Evolutionary conservation across 1,140 invertebrate species (phyloP).

Genomic region (Calycopis cecrops): DNA sequence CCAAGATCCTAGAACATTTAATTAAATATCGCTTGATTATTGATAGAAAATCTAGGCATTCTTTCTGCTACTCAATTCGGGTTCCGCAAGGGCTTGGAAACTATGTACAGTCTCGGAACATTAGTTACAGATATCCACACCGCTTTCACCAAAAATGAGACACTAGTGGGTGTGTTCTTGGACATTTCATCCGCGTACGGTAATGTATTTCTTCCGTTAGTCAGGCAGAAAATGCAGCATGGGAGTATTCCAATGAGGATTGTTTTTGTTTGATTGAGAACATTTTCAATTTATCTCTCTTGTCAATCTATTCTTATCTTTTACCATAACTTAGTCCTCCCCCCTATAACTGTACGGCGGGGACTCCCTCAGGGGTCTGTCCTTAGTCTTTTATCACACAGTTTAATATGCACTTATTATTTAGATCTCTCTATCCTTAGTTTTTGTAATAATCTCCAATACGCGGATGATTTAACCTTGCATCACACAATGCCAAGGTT

Average conservation of each 20-base stretch:
- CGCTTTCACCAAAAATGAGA: conserved; percentile 18
- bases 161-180: no score
- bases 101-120: conserved; percentile 26
- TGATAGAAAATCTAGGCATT: conserved; percentile 17
- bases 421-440: not conserved
- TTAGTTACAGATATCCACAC: conserved; percentile 25
- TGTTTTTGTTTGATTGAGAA: no score
- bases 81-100: conserved; percentile 22
- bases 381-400: no score
- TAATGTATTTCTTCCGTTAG: no score
- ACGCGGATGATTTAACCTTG: no score
- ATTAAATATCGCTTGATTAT: conserved; percentile 20
- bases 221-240: conserved; percentile 18
- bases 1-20: conserved; percentile 23
- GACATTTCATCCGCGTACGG: no score
- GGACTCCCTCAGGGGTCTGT: not conserved
- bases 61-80: no score
- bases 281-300: conserved; percentile 6
- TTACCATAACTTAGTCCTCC: no score
- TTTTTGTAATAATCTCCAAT: no score
- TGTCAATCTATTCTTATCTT: not conserved
- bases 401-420: not conserved
- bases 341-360: not conserved
- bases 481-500: no score
- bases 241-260: conserved; percentile 12